Percentiles rank a stretch among this genome's conserved stretches.
Evolutionary conservation across 2,888 invertebrate genomes (phyloP).

Genomic region (Palloptera scutellata): DNA sequence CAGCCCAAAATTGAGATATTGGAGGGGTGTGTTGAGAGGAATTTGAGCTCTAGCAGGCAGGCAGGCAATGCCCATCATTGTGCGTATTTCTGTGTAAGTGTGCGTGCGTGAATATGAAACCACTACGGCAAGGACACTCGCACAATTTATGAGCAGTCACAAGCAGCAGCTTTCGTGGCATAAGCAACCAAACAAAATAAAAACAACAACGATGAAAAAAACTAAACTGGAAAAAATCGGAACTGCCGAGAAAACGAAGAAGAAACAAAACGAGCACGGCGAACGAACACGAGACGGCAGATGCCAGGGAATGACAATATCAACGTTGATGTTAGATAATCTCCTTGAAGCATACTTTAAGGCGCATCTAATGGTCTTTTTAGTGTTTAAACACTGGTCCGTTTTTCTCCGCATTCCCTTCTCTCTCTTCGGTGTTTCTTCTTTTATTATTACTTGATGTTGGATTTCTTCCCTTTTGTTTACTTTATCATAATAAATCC

Average conservation of each 20-base stretch:
- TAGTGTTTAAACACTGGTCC: slow-evolving; percentile 59
- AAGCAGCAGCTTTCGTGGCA: slow-evolving; percentile 6
- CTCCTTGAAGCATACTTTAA: slow-evolving; percentile 61
- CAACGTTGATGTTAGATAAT: slow-evolving; percentile 51
- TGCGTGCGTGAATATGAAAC: slow-evolving; percentile 19
- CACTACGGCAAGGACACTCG: slow-evolving; percentile 17
- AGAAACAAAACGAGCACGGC: slow-evolving; percentile 6
- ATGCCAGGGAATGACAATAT: slow-evolving; percentile 20
- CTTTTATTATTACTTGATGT: slow-evolving; percentile 7
- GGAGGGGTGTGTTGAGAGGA: too few relatives aligned
- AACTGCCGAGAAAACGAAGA: not conserved
- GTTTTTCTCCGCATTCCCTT: slow-evolving; percentile 42
- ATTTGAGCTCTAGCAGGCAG: too few relatives aligned
- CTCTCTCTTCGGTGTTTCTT: not conserved
- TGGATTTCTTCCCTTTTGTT: slow-evolving; percentile 5
- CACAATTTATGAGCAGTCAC: slow-evolving; percentile 39
- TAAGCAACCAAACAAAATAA: slow-evolving; percentile 15
- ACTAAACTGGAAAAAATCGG: slow-evolving; percentile 5
- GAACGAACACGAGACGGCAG: not conserved
- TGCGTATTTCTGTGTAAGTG: slow-evolving; percentile 31
- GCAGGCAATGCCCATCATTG: not conserved
- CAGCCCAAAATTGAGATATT: too few relatives aligned
- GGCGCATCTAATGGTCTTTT: slow-evolving; percentile 62
- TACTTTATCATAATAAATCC: slow-evolving; percentile 30
- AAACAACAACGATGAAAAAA: slow-evolving; percentile 28